phyloP scores from a whole-genome alignment of 2,113 vertebrate species.

The Rhinolophus ferrumequinum region DNA sequence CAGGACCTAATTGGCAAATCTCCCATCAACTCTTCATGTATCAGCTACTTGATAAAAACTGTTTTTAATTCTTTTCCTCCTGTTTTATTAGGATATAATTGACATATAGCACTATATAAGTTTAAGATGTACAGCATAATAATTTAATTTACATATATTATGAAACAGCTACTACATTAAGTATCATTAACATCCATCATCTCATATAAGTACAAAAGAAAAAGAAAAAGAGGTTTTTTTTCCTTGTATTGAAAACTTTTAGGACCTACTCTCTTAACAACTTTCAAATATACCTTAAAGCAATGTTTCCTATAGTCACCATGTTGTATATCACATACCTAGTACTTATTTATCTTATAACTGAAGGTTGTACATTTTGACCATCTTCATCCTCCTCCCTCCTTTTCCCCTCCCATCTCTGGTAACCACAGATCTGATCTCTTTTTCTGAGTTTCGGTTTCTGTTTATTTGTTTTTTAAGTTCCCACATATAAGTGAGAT shows the following conservation, averaged over 20 bases:
- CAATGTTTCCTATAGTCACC: background rate
- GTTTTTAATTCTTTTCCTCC: background rate
- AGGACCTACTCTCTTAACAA: background rate
- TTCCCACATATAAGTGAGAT: background rate
- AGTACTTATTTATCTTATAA: background rate
- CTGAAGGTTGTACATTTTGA: background rate
- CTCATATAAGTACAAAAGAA: background rate
- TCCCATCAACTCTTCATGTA: background rate
- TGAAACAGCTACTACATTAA: background rate
- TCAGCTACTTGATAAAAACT: background rate
- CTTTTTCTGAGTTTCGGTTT: background rate
- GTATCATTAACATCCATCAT: background rate
- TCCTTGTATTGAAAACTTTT: background rate
- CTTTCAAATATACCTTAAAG: background rate
- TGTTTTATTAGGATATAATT: background rate
- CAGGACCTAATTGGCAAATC: background rate
- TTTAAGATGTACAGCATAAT: background rate
- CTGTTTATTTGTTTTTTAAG: background rate
- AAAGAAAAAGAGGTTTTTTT: background rate
- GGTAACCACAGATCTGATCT: background rate
- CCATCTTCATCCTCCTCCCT: background rate
- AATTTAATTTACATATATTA: background rate
- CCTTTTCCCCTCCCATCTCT: background rate
- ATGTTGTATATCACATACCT: background rate
- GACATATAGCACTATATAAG: background rate